phyloP scores from a whole-genome alignment of 2,113 vertebrate genomes.

The Gorsachius goisagi region DNA sequence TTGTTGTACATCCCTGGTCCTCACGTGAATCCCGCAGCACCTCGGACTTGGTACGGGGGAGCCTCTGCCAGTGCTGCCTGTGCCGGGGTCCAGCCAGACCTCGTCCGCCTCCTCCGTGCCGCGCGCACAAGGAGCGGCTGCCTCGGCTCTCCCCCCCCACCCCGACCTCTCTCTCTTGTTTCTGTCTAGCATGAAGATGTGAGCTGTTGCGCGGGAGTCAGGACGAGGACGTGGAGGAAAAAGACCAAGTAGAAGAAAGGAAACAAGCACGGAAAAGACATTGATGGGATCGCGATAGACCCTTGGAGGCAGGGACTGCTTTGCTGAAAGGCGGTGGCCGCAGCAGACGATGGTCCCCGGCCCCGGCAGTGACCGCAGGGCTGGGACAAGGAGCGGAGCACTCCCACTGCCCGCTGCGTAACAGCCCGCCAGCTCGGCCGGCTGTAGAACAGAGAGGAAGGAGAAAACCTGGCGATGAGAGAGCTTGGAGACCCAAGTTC shows the following conservation, averaged over 20 bases:
- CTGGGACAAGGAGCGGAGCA: background rate
- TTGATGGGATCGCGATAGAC: rapidly evolving
- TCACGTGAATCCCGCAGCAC: background rate
- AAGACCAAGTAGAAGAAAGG: background rate
- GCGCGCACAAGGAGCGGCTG: background rate
- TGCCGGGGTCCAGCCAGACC: background rate
- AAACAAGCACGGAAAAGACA: background rate
- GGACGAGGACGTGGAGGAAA: background rate
- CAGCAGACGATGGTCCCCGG: rapidly evolving
- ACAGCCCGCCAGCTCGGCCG: background rate
- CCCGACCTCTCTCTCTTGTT: background rate
- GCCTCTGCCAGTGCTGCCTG: rapidly evolving
- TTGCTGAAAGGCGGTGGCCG: background rate
- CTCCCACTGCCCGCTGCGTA: background rate
- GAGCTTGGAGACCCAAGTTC: background rate
- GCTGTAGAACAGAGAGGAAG: background rate
- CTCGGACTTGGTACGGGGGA: rapidly evolving
- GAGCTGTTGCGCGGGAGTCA: background rate
- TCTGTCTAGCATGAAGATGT: background rate
- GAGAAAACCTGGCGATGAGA: background rate
- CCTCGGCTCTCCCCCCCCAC: background rate
- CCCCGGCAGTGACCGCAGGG: background rate
- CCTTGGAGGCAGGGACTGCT: background rate
- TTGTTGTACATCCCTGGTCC: background rate
- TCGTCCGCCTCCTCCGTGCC: rapidly evolving